These are phyloP conservation scores for Zygaena filipendulae DNA, from an alignment of 2,888 invertebrate species.

Conservation along the genomic window DNA sequence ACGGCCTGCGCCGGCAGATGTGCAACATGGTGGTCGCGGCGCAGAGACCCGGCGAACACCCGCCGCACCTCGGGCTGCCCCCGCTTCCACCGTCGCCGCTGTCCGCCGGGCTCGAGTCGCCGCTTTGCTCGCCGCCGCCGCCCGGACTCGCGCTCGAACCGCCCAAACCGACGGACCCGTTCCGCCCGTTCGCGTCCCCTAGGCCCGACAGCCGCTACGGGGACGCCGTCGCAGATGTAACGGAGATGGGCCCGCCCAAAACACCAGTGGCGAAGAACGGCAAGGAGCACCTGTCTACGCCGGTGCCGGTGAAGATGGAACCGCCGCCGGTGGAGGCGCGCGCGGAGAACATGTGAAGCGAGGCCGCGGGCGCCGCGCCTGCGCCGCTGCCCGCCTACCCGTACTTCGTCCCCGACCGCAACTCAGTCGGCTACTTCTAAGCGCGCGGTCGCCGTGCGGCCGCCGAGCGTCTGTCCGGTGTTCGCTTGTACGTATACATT, in stretches of 20 bases:
- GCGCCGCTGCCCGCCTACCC: constrained; percentile 56
- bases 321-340: constrained; percentile 69
- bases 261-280: constrained; percentile 43
- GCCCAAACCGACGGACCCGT: constrained; percentile 55
- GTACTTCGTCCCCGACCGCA: constrained; percentile 55
- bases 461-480: constrained; percentile 9
- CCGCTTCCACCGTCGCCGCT: constrained; percentile 62
- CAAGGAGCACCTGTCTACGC: constrained; percentile 57
- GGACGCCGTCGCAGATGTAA: constrained; percentile 55
- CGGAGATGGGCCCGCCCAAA: constrained; percentile 56
- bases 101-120: constrained; percentile 70
- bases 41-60: constrained; percentile 49
- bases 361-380: constrained; percentile 53
- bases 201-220: constrained; percentile 72
- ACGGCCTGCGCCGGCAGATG: constrained; percentile 88
- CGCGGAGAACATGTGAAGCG: constrained; percentile 62
- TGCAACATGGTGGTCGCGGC: constrained; percentile 79
- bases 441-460: constrained; percentile 17
- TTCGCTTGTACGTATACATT: constrained; percentile 13
- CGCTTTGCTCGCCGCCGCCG: constrained; percentile 72
- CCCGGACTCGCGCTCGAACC: constrained; percentile 75
- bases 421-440: constrained; percentile 55
- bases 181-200: constrained; percentile 70
- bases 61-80: constrained; percentile 58
- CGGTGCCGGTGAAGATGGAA: constrained; percentile 78